Base-by-base conservation (phyloP, 2,113 vertebrate species). In the Panurus biarmicus region DNA sequence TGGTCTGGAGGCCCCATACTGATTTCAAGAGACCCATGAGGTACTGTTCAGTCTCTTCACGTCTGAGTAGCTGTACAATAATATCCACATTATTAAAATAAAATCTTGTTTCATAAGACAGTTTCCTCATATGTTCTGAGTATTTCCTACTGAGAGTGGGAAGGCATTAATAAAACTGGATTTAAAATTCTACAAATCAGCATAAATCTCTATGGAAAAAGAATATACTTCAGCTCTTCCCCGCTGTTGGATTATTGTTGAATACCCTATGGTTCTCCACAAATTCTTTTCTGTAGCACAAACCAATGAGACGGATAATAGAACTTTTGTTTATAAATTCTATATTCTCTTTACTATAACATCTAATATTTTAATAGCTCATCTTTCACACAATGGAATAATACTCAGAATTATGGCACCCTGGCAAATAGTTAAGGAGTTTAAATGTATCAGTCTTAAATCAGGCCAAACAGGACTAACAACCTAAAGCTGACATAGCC, bases 121-220 rank as follows among this genome's bases (percentile, higher is more conserved):
- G 78, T 89, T 95, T 89, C 42, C 71, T 91, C 71, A 38, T 89
- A 91, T 79, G 82, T 94, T 94, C 78, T 95, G 91, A 95, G 74
- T 89, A 79, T 94, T 91, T 96, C 94, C 87, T 91, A 93, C 84
- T 91, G 93, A 89, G 87, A 96, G 64, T 76, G 91, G 89, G 67
- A 94, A 95, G 62, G 87, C 87, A 80, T 95, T 95, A 91, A 93
- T 95, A 92, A 91, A 95, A 95, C 77, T 87, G 87, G 94, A 94
- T 93, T 96, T 92, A 72, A 94, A 94, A 96, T 94, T 94, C 88
- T 65, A 83, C 74, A 96, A 94, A 81, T 91, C 89, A 93, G 77
- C 94, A 94, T 89, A 96, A 93, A 95, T 91, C 93, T 91, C 85
- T 87, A 13, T 36, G 62, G 89, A 89, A 87, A 94, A 95, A 91